phyloP scores from a whole-genome alignment of 2,888 invertebrate species.

The Mesorhabditis belari region DNA sequence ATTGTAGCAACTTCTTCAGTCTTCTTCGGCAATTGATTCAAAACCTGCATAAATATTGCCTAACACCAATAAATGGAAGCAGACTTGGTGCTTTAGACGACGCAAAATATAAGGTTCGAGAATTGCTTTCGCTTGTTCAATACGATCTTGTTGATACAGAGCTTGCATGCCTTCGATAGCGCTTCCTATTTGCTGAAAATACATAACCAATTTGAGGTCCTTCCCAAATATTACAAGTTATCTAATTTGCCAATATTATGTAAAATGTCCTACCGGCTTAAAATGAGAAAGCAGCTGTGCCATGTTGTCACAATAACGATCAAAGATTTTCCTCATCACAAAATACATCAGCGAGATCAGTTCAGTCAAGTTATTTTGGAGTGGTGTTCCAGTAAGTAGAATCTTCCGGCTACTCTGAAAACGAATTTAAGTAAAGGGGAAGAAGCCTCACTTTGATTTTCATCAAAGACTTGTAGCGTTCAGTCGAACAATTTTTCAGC shows the following conservation, averaged over 20 bases:
- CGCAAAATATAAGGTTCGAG: slow-evolving; percentile 91
- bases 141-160: slow-evolving; percentile 80
- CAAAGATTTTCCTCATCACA: slow-evolving; percentile 74
- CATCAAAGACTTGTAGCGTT: slow-evolving; percentile 58
- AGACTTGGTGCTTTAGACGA: slow-evolving; percentile 66
- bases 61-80: not conserved
- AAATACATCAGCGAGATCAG: slow-evolving; percentile 85
- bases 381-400: slow-evolving; percentile 84
- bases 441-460: slow-evolving; percentile 27
- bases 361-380: slow-evolving; percentile 90
- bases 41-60: slow-evolving; percentile 22
- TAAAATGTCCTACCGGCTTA: slow-evolving; percentile 19
- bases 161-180: slow-evolving; percentile 57
- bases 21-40: slow-evolving; percentile 73
- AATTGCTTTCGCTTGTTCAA: slow-evolving; percentile 84
- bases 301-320: slow-evolving; percentile 41
- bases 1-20: slow-evolving; percentile 67
- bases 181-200: slow-evolving; percentile 19
- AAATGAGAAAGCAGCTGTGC: slow-evolving; percentile 38
- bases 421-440: not conserved
- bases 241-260: slow-evolving; percentile 1
- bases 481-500: slow-evolving; percentile 92
- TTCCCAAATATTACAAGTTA: not conserved
- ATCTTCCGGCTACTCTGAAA: slow-evolving; percentile 74
- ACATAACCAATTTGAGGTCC: too few relatives aligned